Evolutionary conservation across 2,113 vertebrate genomes (phyloP).

Genomic region (Pholis gunnellus): DNA sequence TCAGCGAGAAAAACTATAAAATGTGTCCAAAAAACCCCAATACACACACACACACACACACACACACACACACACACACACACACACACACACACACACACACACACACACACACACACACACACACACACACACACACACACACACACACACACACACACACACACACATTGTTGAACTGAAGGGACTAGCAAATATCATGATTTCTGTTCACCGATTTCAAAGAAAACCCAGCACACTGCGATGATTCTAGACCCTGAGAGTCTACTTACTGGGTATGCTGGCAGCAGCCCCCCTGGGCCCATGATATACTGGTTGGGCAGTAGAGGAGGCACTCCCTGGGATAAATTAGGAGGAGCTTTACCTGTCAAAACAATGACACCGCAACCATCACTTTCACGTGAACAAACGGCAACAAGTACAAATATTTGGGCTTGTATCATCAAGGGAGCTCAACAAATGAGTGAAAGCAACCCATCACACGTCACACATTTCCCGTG

Average conservation of each 20-base stretch:
- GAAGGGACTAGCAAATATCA: background rate
- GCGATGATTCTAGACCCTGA: background rate
- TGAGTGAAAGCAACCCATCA: background rate
- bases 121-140: too few relatives aligned
- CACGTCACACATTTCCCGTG: background rate
- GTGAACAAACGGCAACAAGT: background rate
- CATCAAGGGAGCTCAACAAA: background rate
- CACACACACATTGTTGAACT: too few relatives aligned
- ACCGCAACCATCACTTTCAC: background rate
- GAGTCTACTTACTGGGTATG: conserved; percentile 91
- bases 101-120: too few relatives aligned
- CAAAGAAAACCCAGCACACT: background rate
- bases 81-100: too few relatives aligned
- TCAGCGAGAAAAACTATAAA: background rate
- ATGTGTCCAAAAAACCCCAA: background rate
- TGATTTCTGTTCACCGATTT: background rate
- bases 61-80: too few relatives aligned
- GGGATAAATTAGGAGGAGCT: conserved; percentile 95
- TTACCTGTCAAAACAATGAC: conserved; percentile 86
- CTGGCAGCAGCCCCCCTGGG: conserved; percentile 95
- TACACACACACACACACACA: too few relatives aligned
- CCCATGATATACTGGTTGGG: conserved; percentile 99
- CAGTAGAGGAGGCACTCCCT: conserved; percentile 94
- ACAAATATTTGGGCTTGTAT: background rate
- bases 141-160: too few relatives aligned